Percentiles rank a stretch among this genome's conserved stretches.
phyloP scores from a whole-genome alignment of 2,888 invertebrate species.

The Drosophila mercatorum region DNA sequence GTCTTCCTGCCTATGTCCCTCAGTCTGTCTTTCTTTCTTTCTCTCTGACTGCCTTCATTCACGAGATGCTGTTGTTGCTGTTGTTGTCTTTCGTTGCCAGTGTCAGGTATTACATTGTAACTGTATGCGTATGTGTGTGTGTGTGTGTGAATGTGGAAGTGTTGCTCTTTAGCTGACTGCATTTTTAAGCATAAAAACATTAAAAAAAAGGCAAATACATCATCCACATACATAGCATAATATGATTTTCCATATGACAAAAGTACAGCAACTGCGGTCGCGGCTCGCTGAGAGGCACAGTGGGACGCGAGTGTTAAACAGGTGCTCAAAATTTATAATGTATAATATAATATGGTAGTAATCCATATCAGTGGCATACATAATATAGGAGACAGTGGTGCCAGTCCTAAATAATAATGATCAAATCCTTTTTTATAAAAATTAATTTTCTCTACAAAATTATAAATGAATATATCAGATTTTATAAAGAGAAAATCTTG shows the following conservation, averaged over 20 bases:
- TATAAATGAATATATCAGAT: too few relatives aligned
- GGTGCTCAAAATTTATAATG: neutral
- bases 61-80: slow-evolving; percentile 37
- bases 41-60: slow-evolving; percentile 47
- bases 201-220: slow-evolving; percentile 73
- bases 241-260: slow-evolving; percentile 76
- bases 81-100: slow-evolving; percentile 24
- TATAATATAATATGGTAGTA: neutral
- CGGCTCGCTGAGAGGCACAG: slow-evolving; percentile 26
- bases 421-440: too few relatives aligned
- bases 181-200: slow-evolving; percentile 74
- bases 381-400: too few relatives aligned
- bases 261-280: slow-evolving; percentile 61
- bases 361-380: too few relatives aligned
- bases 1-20: slow-evolving; percentile 9
- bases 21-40: slow-evolving; percentile 9
- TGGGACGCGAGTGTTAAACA: slow-evolving; percentile 17
- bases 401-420: too few relatives aligned
- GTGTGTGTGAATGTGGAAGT: slow-evolving; percentile 34
- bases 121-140: slow-evolving; percentile 9
- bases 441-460: too few relatives aligned
- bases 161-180: slow-evolving; percentile 59
- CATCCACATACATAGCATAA: slow-evolving; percentile 75
- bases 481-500: too few relatives aligned
- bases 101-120: slow-evolving; percentile 56